Percentiles rank a stretch among this genome's conserved stretches.
phyloP scores from a whole-genome alignment of 1,140 invertebrate species.

The Neodiprion virginianus region DNA sequence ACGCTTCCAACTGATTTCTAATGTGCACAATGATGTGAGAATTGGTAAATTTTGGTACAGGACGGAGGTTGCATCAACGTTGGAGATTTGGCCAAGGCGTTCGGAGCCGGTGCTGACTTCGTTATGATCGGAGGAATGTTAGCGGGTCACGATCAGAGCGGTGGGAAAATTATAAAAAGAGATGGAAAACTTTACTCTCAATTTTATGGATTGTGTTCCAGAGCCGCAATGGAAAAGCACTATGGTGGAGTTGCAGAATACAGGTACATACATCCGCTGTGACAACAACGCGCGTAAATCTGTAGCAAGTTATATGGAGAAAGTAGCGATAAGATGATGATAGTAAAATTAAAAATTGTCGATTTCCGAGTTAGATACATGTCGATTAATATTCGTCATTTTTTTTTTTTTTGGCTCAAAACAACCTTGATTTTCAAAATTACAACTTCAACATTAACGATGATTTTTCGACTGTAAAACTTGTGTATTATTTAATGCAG shows the following conservation, averaged over 20 bases:
- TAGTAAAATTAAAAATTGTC: too few relatives aligned
- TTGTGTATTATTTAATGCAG: conserved; percentile 49
- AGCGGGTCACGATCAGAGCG: conserved; percentile 92
- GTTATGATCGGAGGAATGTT: conserved; percentile 98
- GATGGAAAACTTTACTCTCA: conserved; percentile 88
- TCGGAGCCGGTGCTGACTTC: conserved; percentile 95
- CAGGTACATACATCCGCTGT: conserved; percentile 64
- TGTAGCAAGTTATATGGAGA: background rate
- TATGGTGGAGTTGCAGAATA: conserved; percentile 86
- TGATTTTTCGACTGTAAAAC: too few relatives aligned
- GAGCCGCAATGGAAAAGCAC: conserved; percentile 93
- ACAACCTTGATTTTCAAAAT: too few relatives aligned
- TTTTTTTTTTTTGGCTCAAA: background rate
- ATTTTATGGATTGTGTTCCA: conserved; percentile 96
- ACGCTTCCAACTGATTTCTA: too few relatives aligned
- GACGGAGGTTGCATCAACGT: conserved; percentile 95
- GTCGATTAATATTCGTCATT: background rate
- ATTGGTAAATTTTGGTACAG: conserved; percentile 55
- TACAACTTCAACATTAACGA: too few relatives aligned
- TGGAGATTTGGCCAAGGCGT: conserved; percentile 95
- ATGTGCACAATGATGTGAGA: background rate
- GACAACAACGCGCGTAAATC: background rate
- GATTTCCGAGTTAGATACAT: background rate
- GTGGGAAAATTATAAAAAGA: conserved; percentile 84
- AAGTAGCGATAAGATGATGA: background rate